A percentile compares a stretch with the other conserved stretches of the same genome.
Conservation (phyloP, 2,113 vertebrate species). For the Cavia aperea region DNA sequence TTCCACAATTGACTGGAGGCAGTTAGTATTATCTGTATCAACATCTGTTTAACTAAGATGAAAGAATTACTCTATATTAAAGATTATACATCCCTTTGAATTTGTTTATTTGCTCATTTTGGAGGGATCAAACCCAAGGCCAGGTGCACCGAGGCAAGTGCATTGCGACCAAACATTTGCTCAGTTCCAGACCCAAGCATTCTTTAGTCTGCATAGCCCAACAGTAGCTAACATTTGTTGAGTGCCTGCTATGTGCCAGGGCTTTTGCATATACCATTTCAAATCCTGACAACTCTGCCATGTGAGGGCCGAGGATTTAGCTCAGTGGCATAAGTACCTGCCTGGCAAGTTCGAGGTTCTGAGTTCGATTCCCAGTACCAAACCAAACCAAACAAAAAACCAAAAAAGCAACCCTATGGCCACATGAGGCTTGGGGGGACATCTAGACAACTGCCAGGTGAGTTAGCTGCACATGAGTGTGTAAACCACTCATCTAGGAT, state of each 20-base stretch:
- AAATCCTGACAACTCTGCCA: not conserved
- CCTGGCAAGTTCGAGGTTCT: too few species aligned
- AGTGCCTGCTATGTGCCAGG: not conserved
- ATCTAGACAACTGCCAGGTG: not conserved
- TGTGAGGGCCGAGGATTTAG: not conserved
- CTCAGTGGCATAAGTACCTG: too few species aligned
- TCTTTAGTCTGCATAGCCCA: not conserved
- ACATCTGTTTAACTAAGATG: not conserved
- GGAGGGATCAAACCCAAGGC: not conserved
- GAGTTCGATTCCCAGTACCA: too few species aligned
- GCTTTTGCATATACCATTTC: not conserved
- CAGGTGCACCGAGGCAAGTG: not conserved
- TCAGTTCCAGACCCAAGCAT: not conserved
- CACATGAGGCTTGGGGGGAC: too few species aligned
- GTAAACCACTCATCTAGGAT: not conserved
- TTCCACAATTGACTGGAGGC: not conserved
- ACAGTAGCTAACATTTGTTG: not conserved
- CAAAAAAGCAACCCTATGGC: too few species aligned
- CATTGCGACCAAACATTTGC: not conserved
- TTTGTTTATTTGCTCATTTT: not conserved
- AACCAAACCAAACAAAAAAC: too few species aligned
- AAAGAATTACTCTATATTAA: slow-evolving; percentile 3
- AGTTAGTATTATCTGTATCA: not conserved
- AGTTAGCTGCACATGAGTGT: not conserved
- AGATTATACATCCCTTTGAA: slow-evolving; percentile 8